Percentiles rank a stretch among this genome's conserved stretches.
Evolutionary conservation across 2,888 invertebrate genomes (phyloP).

Genomic region (Zele albiditarsus): DNA sequence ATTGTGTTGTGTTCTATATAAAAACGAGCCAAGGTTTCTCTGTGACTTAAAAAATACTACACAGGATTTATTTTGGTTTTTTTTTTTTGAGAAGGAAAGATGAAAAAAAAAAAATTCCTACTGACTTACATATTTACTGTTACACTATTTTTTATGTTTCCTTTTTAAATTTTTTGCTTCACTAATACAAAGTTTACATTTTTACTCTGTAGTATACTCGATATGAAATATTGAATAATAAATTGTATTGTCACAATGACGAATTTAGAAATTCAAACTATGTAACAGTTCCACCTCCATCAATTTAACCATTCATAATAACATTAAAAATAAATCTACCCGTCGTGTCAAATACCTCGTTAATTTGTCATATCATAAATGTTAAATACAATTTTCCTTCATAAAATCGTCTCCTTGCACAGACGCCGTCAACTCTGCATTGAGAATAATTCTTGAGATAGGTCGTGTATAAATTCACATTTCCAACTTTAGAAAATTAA

Average conservation of each 20-base stretch:
- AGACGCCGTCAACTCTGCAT: neutral
- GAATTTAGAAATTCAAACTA: constrained; percentile 1
- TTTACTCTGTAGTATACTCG: neutral
- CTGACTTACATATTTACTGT: neutral
- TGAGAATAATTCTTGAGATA: constrained; percentile 12
- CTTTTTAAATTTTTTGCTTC: neutral
- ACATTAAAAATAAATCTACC: constrained; percentile 17
- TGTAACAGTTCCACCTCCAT: neutral
- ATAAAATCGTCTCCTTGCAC: neutral
- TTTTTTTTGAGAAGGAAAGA: neutral
- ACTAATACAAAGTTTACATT: neutral
- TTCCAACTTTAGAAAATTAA: neutral
- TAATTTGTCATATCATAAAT: constrained; percentile 23
- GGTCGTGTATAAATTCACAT: constrained; percentile 11
- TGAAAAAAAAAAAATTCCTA: constrained; percentile 1
- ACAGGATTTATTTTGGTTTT: constrained; percentile 17
- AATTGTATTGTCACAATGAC: neutral
- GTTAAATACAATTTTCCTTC: constrained; percentile 14
- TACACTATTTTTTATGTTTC: neutral
- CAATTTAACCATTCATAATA: constrained; percentile 20
- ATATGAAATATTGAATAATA: neutral
- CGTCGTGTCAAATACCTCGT: constrained; percentile 27
- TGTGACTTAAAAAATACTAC: constrained; percentile 18
- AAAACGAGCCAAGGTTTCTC: constrained; percentile 20
- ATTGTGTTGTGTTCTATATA: constrained; percentile 28